Evolutionary conservation across 2,888 invertebrate species (phyloP).

Genomic region (Graphium colonna): DNA sequence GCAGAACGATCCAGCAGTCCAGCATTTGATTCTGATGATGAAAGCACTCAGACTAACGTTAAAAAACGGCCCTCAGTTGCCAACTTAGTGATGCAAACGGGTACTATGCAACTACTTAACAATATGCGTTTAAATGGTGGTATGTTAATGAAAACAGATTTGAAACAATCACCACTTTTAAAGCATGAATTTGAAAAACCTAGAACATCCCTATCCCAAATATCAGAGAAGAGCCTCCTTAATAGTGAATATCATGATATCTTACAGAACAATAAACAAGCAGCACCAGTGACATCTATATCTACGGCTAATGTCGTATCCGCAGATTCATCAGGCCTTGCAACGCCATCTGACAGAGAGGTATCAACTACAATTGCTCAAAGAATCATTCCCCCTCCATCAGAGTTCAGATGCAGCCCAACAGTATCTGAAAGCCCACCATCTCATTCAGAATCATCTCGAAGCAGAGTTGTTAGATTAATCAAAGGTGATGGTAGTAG

Average conservation of each 20-base stretch:
- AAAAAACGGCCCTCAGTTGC: constrained; percentile 84
- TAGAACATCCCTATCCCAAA: constrained; percentile 79
- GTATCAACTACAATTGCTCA: constrained; percentile 79
- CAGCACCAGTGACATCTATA: constrained; percentile 49
- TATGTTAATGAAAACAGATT: constrained; percentile 66
- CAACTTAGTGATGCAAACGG: constrained; percentile 85
- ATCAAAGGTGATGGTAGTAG: constrained; percentile 81
- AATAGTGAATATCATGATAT: constrained; percentile 80
- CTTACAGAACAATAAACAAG: constrained; percentile 49
- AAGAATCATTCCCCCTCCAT: constrained; percentile 87
- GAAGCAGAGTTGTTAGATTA: constrained; percentile 76
- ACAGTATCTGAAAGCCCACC: constrained; percentile 83
- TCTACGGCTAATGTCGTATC: constrained; percentile 59
- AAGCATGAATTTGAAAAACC: constrained; percentile 62
- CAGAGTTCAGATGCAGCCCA: constrained; percentile 85
- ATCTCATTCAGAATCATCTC: constrained; percentile 75
- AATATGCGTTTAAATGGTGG: constrained; percentile 79
- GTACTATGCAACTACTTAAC: constrained; percentile 73
- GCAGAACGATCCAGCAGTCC: constrained; percentile 93
- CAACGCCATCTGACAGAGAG: constrained; percentile 68
- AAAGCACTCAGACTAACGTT: constrained; percentile 82
- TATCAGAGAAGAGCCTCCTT: constrained; percentile 82
- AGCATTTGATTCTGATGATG: constrained; percentile 97
- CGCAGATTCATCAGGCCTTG: constrained; percentile 63
- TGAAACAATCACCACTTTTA: constrained; percentile 53